Evolutionary conservation across 2,888 invertebrate species (phyloP), one percentile per base, ranked within the genome.

Genomic region (Acrocera orbiculus): DNA sequence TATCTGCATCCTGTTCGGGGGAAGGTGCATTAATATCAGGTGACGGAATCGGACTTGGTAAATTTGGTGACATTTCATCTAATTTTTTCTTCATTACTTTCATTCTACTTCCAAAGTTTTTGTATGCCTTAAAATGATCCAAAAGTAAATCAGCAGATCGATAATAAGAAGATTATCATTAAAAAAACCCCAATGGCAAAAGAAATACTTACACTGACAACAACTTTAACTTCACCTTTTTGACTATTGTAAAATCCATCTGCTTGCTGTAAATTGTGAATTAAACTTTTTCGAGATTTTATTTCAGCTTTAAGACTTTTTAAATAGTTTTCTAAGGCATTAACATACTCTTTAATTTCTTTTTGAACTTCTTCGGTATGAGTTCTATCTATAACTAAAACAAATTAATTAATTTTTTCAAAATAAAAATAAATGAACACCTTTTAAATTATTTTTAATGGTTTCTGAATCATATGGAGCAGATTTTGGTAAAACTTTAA

Each of bases 141-240:
- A 29, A 9, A n/a, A n/a, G n/a, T n/a, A n/a, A n/a, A n/a, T n/a
- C n/a, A n/a, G n/a, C n/a, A n/a, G n/a, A n/a, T n/a, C n/a, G n/a
- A n/a, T n/a, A n/a, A n/a, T n/a, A n/a, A n/a, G n/a, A n/a, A n/a
- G n/a, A n/a, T n/a, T n/a, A n/a, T n/a, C n/a, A n/a, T n/a, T n/a
- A n/a, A n/a, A n/a, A n/a, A n/a, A n/a, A n/a, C n/a, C n/a, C n/a
- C n/a, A n/a, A n/a, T n/a, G n/a, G 25, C 10, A 30, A 31, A 33
- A 15, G 17, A 27, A n/a, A 17, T 7, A 73, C 81, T 75, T 62
- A 92, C 93, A 68, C 85, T 89, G 38, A 85, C 83, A 16, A 95
- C 93, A 40, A 93, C 79, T 67, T 89, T 90, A 10, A 93, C 93
- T 65, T 96, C 95, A 5, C 83, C 81, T 39, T 81, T 69, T 55